These are phyloP conservation scores for Tuberolachnus salignus DNA, from an alignment of 2,888 invertebrate genomes.

Conservation along the genomic window DNA sequence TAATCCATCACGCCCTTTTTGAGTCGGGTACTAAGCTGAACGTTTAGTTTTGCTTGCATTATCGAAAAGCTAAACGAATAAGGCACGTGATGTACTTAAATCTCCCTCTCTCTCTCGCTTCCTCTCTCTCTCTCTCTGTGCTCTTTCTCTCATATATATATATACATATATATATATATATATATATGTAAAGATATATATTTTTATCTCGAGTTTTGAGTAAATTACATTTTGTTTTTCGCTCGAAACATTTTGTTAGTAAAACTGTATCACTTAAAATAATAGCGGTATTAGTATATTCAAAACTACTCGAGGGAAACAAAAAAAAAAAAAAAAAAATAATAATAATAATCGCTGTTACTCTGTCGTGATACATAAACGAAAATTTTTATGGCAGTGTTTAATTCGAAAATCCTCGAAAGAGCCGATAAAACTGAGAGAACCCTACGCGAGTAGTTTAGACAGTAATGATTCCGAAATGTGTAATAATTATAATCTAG, in stretches of 20 bases:
- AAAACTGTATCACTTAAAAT: slow-evolving; percentile 38
- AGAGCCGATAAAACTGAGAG: slow-evolving; percentile 7
- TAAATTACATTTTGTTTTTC: slow-evolving; percentile 17
- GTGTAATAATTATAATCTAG: slow-evolving; percentile 24
- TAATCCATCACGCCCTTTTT: slow-evolving; percentile 19
- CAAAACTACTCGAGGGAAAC: slow-evolving; percentile 14
- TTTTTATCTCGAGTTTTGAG: too few relatives aligned
- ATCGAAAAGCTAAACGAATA: not conserved
- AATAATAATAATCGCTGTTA: slow-evolving; percentile 44
- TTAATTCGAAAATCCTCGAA: not conserved
- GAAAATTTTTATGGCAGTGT: slow-evolving; percentile 3
- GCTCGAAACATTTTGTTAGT: not conserved
- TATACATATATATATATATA: too few relatives aligned
- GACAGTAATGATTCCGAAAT: slow-evolving; percentile 2
- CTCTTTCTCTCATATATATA: too few relatives aligned
- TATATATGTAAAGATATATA: too few relatives aligned
- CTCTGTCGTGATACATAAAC: slow-evolving; percentile 26
- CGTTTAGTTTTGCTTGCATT: slow-evolving; percentile 14
- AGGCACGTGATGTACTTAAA: not conserved
- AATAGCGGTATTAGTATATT: slow-evolving; percentile 27
- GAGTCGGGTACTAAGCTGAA: not conserved
- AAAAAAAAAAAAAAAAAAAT: not conserved
- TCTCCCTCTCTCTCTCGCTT: too few relatives aligned
- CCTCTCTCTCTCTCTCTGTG: too few relatives aligned
- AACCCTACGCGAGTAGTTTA: not conserved